Conservation (phyloP, 2,797 vertebrate genomes). For the Melanotaenia nigrans region DNA sequence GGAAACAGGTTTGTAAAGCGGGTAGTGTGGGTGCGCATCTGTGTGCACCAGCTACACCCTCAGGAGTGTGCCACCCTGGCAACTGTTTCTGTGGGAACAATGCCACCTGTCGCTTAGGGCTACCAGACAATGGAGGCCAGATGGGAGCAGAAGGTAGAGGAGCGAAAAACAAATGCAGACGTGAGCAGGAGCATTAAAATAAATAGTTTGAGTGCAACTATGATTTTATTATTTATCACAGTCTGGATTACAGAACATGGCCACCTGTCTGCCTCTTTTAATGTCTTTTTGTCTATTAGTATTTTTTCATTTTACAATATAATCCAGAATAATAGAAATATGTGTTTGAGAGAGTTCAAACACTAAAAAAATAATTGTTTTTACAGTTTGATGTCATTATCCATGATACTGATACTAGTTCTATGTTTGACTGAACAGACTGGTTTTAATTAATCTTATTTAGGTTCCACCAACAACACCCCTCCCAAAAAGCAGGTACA, state of each 20-base stretch:
- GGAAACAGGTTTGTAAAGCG: slow-evolving; percentile 57
- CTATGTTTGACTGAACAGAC: too few species aligned
- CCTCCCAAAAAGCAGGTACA: not conserved
- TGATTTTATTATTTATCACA: slow-evolving; percentile 54
- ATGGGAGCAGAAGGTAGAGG: slow-evolving; percentile 73
- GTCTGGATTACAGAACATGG: slow-evolving; percentile 35
- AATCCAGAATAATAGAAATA: not conserved
- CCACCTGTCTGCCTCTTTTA: slow-evolving; percentile 47
- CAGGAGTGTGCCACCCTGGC: slow-evolving; percentile 72
- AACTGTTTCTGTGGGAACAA: slow-evolving; percentile 77
- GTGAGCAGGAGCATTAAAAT: slow-evolving; percentile 52
- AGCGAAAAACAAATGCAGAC: slow-evolving; percentile 44
- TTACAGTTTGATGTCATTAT: not conserved
- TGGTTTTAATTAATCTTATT: too few species aligned
- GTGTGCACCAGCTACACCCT: slow-evolving; percentile 57
- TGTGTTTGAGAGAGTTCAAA: not conserved
- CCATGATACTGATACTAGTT: too few species aligned
- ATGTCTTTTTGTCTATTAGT: slow-evolving; percentile 9
- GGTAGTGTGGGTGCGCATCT: slow-evolving; percentile 28
- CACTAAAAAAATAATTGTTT: not conserved
- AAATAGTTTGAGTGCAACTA: slow-evolving; percentile 53
- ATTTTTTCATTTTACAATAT: not conserved
- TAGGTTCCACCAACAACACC: too few species aligned
- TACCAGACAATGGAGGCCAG: slow-evolving; percentile 71
- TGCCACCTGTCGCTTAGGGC: slow-evolving; percentile 70